Evolutionary conservation across 1,140 invertebrate genomes (phyloP), one percentile per base, ranked within the genome.

Genomic region (Apis dorsata): DNA sequence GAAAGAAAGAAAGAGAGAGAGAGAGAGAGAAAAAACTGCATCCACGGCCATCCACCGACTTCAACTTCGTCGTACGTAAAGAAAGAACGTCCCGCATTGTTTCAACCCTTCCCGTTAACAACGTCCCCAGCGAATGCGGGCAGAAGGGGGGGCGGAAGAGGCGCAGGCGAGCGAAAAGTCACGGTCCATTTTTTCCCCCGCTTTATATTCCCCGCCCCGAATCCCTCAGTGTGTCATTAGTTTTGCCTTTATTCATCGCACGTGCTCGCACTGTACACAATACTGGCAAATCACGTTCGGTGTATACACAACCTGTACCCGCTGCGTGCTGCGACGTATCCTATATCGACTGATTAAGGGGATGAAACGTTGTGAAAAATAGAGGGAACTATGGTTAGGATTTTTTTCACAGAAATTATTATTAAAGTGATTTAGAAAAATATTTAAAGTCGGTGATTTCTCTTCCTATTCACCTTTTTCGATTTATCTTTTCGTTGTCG

Each of bases 191-290:
- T 83, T 53, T 79, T 34, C 51, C 57, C 19, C 19, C 57, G 78
- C 62, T 83, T 88, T 79, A 84, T 79, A 84, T 79, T 78, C 84
- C 78, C 51, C 51, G 55, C 13, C 60, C 79, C 75, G 69, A 86
- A 86, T 88, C 86, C 84, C 84, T 81, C 66, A 65, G 81, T 84
- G 63, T 84, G 85, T 86, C 87, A 82, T 86, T 88, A 86, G 86
- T 86, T 89, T 84, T 81, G 55, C 72, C 71, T 83, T 86, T 88
- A 82, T 86, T 85, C 81, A 70, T 66, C 82, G 76, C 83, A 68
- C 83, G 66, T 71, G 77, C 63, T 75, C 74, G 15, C 60, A 71
- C 17, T 11, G 8, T 5, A 7, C 24, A 60, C 71, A 44, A 82
- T 59, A 63, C 28, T 11, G 53, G 13, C 34, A 10, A 24, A 78